These are phyloP conservation scores for Paraplagusia blochii DNA, from an alignment of 2,113 vertebrate genomes.

Conservation along the genomic window DNA sequence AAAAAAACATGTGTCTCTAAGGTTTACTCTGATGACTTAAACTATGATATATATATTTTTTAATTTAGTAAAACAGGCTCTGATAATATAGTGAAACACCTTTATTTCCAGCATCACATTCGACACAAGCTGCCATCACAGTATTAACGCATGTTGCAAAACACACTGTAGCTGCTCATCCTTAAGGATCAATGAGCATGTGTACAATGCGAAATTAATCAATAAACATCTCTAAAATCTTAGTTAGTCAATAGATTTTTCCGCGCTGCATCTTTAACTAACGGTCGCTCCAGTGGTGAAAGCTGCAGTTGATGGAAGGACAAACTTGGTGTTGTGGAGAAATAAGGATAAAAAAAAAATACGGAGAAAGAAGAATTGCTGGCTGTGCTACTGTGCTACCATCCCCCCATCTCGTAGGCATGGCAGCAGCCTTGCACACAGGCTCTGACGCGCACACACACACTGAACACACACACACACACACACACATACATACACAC, in stretches of 20 bases:
- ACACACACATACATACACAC: slow-evolving; percentile 19
- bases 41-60: no score
- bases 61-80: no score
- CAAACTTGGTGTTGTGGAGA: slow-evolving; percentile 72
- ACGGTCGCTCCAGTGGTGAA: slow-evolving; percentile 26
- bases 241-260: slow-evolving; percentile 12
- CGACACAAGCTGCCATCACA: not conserved
- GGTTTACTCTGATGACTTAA: no score
- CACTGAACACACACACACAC: slow-evolving; percentile 10
- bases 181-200: slow-evolving; percentile 20
- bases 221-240: slow-evolving; percentile 9
- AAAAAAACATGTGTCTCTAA: not conserved
- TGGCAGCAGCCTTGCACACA: slow-evolving; percentile 68
- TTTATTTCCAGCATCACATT: no score
- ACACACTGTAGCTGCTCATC: no score
- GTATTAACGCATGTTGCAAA: slow-evolving; percentile 8
- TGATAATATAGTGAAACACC: no score
- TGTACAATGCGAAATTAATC: slow-evolving; percentile 10
- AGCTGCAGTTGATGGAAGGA: slow-evolving; percentile 55
- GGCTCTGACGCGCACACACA: slow-evolving; percentile 44
- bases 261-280: slow-evolving; percentile 28
- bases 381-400: slow-evolving; percentile 63
- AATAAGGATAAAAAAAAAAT: slow-evolving; percentile 2
- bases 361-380: slow-evolving; percentile 68
- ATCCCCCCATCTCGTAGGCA: slow-evolving; percentile 73